These are phyloP conservation scores for Aviceda subcristata DNA, from an alignment of 2,113 vertebrate genomes.

Conservation along the genomic window DNA sequence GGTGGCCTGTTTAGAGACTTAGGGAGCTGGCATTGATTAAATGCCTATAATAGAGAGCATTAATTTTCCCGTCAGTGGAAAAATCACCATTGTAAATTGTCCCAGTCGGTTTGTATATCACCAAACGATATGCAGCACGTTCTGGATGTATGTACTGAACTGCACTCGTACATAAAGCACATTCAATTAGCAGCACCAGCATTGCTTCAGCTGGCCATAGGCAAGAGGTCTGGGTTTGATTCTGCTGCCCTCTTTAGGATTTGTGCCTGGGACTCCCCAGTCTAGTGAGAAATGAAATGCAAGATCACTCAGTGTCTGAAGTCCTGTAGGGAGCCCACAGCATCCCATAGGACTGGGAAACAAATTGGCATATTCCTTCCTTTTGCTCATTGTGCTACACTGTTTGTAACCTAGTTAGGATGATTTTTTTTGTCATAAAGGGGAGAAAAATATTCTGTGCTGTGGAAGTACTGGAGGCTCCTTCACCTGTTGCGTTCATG, in stretches of 20 bases:
- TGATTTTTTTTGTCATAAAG: not conserved
- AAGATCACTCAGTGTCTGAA: not conserved
- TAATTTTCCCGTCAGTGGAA: conserved; percentile 72
- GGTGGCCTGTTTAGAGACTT: conserved; percentile 65
- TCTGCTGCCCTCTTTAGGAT: conserved; percentile 48
- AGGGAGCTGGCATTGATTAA: conserved; percentile 80
- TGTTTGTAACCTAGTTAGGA: not conserved
- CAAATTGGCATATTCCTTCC: not conserved
- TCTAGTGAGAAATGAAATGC: not conserved
- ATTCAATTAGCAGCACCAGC: not conserved
- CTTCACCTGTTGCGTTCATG: not conserved
- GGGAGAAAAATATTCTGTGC: not conserved
- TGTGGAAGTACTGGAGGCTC: not conserved
- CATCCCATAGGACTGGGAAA: not conserved
- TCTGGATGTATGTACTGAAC: not conserved
- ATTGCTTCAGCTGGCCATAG: not conserved
- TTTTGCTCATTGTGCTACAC: not conserved
- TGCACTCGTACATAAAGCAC: not conserved
- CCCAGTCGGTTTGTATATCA: conserved; percentile 8
- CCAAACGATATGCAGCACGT: not conserved
- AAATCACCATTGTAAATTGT: conserved; percentile 66
- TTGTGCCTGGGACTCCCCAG: not conserved
- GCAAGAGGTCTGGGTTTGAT: conserved; percentile 1
- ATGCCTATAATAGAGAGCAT: conserved; percentile 79
- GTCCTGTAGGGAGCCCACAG: not conserved